Conservation (phyloP, 2,797 vertebrate species). For the Semotilus atromaculatus region DNA sequence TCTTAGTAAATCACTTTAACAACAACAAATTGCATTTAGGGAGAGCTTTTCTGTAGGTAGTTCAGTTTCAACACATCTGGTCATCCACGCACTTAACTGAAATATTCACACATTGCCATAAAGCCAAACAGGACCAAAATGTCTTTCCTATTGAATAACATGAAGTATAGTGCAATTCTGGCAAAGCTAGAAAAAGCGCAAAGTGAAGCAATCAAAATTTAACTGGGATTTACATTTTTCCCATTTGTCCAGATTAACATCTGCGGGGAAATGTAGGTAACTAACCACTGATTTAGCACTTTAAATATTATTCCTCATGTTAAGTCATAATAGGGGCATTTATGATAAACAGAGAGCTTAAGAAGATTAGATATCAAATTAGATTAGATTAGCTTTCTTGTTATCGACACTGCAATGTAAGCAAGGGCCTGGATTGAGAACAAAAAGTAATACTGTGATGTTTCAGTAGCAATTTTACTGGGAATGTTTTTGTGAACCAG, state of each 20-base stretch:
- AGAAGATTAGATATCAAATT: conserved; percentile 7
- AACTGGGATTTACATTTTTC: not conserved
- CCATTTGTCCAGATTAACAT: not conserved
- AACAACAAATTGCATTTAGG: not conserved
- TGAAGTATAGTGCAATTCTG: not conserved
- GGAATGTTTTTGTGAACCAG: conserved; percentile 14
- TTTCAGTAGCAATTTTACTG: conserved; percentile 10
- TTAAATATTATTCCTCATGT: not conserved
- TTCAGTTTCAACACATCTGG: not conserved
- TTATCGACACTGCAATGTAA: not conserved
- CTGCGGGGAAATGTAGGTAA: not conserved
- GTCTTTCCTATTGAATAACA: conserved; percentile 20
- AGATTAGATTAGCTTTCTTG: conserved; percentile 8
- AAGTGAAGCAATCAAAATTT: not conserved
- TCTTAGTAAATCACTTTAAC: conserved; percentile 3
- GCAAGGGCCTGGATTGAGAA: not conserved
- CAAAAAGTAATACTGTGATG: not conserved
- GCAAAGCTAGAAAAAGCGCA: not conserved
- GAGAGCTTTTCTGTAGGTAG: conserved; percentile 25
- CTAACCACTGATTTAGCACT: not conserved
- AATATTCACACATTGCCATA: conserved; percentile 2
- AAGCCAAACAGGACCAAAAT: conserved; percentile 21
- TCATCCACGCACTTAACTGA: conserved; percentile 1
- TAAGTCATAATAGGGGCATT: not conserved
- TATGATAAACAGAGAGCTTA: not conserved